Evolutionary conservation across 2,797 vertebrate genomes (phyloP), one percentile per base, ranked within the genome.

Genomic region (Aythya fuligula): DNA sequence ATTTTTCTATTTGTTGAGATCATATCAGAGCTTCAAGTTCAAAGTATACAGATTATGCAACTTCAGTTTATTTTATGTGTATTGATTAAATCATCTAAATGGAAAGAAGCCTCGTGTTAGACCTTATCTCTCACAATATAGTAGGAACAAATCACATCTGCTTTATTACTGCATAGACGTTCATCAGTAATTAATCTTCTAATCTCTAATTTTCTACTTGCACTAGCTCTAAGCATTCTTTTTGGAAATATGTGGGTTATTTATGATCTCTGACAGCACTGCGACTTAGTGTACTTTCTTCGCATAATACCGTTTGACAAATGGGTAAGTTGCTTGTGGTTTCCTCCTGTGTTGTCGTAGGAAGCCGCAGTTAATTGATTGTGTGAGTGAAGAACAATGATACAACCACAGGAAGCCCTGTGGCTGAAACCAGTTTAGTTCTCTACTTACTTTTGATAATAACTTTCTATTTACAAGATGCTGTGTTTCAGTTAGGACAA

Each of bases 381-480:
- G 85, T 95, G 89, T 94, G 94, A 62, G 79, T 97, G 78, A 93
- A 82, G 64, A 76, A 94, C 90, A 93, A 72, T 93, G 71, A 85
- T 84, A 91, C 57, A 97, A 97, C 96, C 96, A 91, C 54, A 96
- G 98, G 98, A 98, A 98, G 98, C 98, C 98, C 97, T 98, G 96
- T 95, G 97, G 96, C 90, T 94, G 74, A 89, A 94, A 97, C 91
- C 97, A 96, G 91, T 97, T 82, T 64, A 64, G 73, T 78, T 90
- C 62, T 85, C 53, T 87, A 6, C 43, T 88, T 94, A n/a, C 70
- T 65, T 93, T 76, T 30, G 18, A 38, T 86, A 41, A 21, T 79
- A 41, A 2, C 36, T 91, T n/a, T 38, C 43, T 76, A 64, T 79
- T 86, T 91, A 73, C 39, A 71, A 57, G 90, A 45, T 38, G 4